Evolutionary conservation across 2,797 vertebrate genomes (phyloP).

Genomic region (Betta splendens): DNA sequence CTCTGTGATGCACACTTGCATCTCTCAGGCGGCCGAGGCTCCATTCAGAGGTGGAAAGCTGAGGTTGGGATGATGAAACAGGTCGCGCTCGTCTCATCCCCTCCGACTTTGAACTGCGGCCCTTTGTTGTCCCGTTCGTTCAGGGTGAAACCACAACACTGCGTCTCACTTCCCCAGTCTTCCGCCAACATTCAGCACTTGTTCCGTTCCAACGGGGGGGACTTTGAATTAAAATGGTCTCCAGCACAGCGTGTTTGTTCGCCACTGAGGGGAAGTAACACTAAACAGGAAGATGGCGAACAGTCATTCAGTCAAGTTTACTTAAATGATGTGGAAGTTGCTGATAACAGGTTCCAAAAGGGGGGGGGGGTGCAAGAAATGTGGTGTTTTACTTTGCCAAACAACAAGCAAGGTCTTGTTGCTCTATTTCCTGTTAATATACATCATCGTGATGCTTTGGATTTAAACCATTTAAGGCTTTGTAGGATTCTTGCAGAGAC

Average conservation of each 20-base stretch:
- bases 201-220: slow-evolving; percentile 51
- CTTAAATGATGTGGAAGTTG: slow-evolving; percentile 8
- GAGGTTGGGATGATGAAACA: slow-evolving; percentile 14
- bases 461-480: too few relatives aligned
- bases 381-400: too few relatives aligned
- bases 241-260: slow-evolving; percentile 21
- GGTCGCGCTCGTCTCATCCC: slow-evolving; percentile 42
- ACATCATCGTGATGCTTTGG: background rate
- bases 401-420: too few relatives aligned
- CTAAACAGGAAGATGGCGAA: slow-evolving; percentile 40
- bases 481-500: background rate
- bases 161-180: slow-evolving; percentile 61
- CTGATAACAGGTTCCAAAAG: background rate
- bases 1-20: background rate
- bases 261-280: slow-evolving; percentile 47
- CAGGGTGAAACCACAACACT: slow-evolving; percentile 54
- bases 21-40: background rate
- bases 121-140: slow-evolving; percentile 33
- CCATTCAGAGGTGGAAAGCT: slow-evolving; percentile 25
- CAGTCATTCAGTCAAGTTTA: slow-evolving; percentile 8
- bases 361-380: too few relatives aligned
- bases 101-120: slow-evolving; percentile 46
- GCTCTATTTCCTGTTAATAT: background rate
- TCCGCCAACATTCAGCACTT: slow-evolving; percentile 9
- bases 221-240: slow-evolving; percentile 42